Evolutionary conservation across 2,797 vertebrate genomes (phyloP), one percentile per base, ranked within the genome.

Genomic region (Sebastolobus alascanus): DNA sequence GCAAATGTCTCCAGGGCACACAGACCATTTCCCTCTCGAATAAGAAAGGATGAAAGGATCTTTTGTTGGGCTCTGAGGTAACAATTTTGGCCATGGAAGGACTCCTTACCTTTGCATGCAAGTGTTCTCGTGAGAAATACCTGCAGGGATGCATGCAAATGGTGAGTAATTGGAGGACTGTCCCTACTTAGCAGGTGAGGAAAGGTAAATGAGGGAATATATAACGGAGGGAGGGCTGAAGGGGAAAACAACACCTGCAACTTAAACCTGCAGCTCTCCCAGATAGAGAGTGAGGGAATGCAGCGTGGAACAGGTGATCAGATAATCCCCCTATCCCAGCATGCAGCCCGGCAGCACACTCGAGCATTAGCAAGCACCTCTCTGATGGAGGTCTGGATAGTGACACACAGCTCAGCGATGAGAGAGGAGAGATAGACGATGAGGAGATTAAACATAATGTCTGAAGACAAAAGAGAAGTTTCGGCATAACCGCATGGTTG

Each of bases 41-140:
- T 94, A 81, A 92, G 84, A 94, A 89, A 88, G 91, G 92, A 94
- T 94, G 86, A 96, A 95, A 94, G 92, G 76, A 35, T 64, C 80
- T 75, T 91, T 94, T 93, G 92, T 94, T 73, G 58, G 29, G 16
- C 73, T 78, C 72, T 56, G 76, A 84, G 82, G 76, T 83, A 80
- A 86, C 80, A 67, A 37, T 69, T 85, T 35, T 54, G 25, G 29
- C 73, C 35, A 18, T 29, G 20, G 73, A 77, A 38, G 75, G 60
- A 60, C 50, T 77, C 29, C 60, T 86, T 58, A 73, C 69, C 56
- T 68, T 75, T 40, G 16, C 58, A 65, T 76, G 18, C n/a, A 76
- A 7, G 69, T 63, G 75, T 89, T 91, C 84, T 87, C 76, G 40
- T 88, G 89, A 90, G 89, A 90, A 90, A 87, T 79, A 90, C 89